Percentiles rank a stretch among this genome's conserved stretches.
These are phyloP conservation scores for Hyphantria cunea DNA, from an alignment of 1,140 invertebrate species.

Conservation along the genomic window DNA sequence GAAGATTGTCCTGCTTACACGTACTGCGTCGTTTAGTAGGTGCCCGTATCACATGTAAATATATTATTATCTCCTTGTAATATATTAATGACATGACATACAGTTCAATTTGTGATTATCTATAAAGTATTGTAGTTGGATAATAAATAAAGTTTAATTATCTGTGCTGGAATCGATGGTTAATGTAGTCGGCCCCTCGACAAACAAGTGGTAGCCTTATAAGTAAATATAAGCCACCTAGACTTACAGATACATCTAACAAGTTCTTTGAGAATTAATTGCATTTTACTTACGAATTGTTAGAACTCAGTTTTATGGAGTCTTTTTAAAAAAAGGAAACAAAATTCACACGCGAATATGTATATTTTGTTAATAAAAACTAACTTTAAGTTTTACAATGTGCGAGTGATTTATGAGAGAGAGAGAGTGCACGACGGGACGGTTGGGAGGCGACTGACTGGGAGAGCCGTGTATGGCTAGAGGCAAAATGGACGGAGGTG, in stretches of 20 bases:
- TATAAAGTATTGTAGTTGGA: conserved; percentile 22
- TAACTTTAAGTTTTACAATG: too few species aligned
- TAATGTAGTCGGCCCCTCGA: conserved; percentile 17
- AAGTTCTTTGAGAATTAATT: neutral
- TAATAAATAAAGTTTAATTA: conserved; percentile 30
- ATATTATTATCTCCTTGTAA: conserved; percentile 20
- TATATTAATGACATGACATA: conserved; percentile 29
- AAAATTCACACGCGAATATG: too few species aligned
- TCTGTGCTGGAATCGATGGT: conserved; percentile 27
- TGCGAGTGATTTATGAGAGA: too few species aligned
- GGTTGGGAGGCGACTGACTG: too few species aligned
- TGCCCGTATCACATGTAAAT: conserved; percentile 25
- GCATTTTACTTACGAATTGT: conserved; percentile 1
- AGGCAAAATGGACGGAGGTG: too few species aligned
- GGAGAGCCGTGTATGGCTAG: too few species aligned
- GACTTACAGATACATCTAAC: conserved; percentile 4
- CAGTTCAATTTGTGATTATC: conserved; percentile 30
- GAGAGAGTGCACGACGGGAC: too few species aligned
- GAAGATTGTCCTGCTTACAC: too few species aligned
- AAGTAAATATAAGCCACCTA: conserved; percentile 18
- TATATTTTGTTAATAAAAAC: too few species aligned
- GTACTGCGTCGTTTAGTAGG: too few species aligned
- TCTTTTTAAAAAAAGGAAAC: too few species aligned
- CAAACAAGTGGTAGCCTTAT: conserved; percentile 18
- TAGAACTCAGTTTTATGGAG: too few species aligned